phyloP scores from a whole-genome alignment of 2,797 vertebrate species.

The Micromesistius poutassou region DNA sequence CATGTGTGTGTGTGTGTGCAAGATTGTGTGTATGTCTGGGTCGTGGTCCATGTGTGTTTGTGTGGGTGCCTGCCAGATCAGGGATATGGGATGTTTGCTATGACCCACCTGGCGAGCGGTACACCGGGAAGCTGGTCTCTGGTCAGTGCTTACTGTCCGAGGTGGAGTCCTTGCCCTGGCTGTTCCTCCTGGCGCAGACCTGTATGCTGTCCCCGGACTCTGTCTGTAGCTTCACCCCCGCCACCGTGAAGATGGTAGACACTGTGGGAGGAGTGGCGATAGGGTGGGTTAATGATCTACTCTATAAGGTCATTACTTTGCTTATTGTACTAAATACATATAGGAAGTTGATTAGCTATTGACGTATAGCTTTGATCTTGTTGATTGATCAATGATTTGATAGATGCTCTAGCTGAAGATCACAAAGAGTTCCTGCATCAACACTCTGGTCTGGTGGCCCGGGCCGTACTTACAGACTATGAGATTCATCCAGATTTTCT shows the following conservation, averaged over 20 bases:
- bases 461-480: background rate
- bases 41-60: constrained; percentile 18
- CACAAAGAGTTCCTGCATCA: no score
- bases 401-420: no score
- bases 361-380: background rate
- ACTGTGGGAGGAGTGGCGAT: constrained; percentile 71
- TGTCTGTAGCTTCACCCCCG: constrained; percentile 87
- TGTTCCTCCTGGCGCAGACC: constrained; percentile 87
- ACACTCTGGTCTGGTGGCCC: no score
- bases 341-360: background rate
- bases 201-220: constrained; percentile 88
- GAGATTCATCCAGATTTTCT: background rate
- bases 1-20: constrained; percentile 4
- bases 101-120: constrained; percentile 49
- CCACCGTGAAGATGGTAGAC: constrained; percentile 92
- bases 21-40: background rate
- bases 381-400: background rate
- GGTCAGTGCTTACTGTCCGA: constrained; percentile 89
- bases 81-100: background rate
- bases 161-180: constrained; percentile 81
- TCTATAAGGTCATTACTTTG: background rate
- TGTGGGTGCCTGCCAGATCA: background rate
- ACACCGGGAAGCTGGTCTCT: constrained; percentile 63
- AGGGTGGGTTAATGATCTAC: background rate
- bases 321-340: background rate